Evolutionary conservation across 2,888 invertebrate genomes (phyloP).

Genomic region (Ormyrus pomaceus): DNA sequence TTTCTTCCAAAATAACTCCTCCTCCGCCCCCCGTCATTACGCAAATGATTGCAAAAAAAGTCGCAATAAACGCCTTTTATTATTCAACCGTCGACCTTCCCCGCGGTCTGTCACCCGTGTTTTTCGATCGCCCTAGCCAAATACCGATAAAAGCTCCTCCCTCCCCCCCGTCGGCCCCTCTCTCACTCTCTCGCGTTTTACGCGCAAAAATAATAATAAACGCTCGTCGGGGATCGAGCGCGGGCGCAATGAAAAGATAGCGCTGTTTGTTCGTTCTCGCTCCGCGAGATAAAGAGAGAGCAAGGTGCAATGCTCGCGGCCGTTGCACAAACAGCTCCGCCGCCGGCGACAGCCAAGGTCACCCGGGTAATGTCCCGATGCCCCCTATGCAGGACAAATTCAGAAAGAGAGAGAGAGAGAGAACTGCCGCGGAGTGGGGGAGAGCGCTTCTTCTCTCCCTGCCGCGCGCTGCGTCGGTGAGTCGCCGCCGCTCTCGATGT

Average conservation of each 20-base stretch:
- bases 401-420: not conserved
- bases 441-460: not conserved
- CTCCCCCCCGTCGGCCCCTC: conserved; percentile 6
- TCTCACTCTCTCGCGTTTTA: conserved; percentile 13
- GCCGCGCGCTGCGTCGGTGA: not conserved
- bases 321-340: conserved; percentile 71
- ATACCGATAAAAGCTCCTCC: not conserved
- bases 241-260: not conserved
- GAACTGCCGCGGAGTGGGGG: not conserved
- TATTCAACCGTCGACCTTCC: conserved; percentile 29
- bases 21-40: not conserved
- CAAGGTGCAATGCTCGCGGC: conserved; percentile 71
- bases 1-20: conserved; percentile 8
- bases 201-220: conserved; percentile 28
- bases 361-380: conserved; percentile 76
- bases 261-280: conserved; percentile 25
- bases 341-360: conserved; percentile 72
- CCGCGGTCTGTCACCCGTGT: conserved; percentile 41
- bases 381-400: conserved; percentile 72
- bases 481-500: not conserved
- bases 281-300: conserved; percentile 59
- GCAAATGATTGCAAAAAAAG: too few relatives aligned
- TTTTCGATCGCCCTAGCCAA: conserved; percentile 8
- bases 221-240: not conserved
- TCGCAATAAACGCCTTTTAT: too few relatives aligned